Conservation (phyloP, 2,888 invertebrate species). For the Lamellibrachia satsuma region DNA sequence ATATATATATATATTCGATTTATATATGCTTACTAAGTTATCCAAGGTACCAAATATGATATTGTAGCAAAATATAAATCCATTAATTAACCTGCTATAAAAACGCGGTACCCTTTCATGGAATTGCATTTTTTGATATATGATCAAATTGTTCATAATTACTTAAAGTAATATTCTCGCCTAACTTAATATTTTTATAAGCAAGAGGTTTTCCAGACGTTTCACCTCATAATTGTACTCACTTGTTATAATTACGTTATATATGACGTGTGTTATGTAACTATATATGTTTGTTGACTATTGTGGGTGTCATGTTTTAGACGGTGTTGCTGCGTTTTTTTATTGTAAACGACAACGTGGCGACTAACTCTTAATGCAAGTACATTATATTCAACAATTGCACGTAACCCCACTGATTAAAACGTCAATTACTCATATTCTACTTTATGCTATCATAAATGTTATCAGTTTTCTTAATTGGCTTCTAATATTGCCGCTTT, state of each 20-base stretch:
- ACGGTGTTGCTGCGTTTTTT: not conserved
- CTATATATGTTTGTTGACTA: not conserved
- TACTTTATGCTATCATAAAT: not conserved
- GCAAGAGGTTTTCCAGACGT: too few relatives aligned
- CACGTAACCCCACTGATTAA: not conserved
- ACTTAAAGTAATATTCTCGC: too few relatives aligned
- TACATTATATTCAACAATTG: not conserved
- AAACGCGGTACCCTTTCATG: too few relatives aligned
- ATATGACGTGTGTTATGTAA: not conserved
- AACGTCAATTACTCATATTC: not conserved
- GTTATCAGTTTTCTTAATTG: not conserved
- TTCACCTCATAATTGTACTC: too few relatives aligned
- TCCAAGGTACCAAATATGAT: too few relatives aligned
- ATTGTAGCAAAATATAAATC: too few relatives aligned
- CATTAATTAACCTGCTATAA: too few relatives aligned
- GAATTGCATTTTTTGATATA: too few relatives aligned
- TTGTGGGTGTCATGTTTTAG: not conserved
- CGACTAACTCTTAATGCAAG: not conserved
- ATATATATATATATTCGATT: constrained; percentile 9
- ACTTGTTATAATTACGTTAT: too few relatives aligned
- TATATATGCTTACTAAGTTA: too few relatives aligned
- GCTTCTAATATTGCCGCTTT: not conserved
- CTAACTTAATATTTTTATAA: too few relatives aligned
- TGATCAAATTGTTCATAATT: too few relatives aligned
- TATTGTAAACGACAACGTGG: not conserved